phyloP scores from a whole-genome alignment of 1,140 invertebrate genomes.

The Drosophila novamexicana region DNA sequence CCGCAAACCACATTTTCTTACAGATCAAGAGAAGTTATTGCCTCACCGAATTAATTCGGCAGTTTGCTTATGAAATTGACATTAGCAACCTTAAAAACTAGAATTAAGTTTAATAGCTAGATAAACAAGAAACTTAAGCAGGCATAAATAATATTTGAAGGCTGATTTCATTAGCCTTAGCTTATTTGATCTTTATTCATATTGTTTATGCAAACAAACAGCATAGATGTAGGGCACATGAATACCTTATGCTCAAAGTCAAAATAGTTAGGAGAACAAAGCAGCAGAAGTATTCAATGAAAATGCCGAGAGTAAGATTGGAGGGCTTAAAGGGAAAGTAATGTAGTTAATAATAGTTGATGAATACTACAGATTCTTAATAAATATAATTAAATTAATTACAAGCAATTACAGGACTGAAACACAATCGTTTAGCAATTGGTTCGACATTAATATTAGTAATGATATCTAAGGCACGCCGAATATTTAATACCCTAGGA shows the following conservation, averaged over 20 bases:
- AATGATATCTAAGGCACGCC: too few relatives aligned
- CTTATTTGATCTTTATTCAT: conserved; percentile 16
- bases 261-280: not conserved
- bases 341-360: too few relatives aligned
- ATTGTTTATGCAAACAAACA: not conserved
- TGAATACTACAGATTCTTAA: too few relatives aligned
- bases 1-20: too few relatives aligned
- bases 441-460: too few relatives aligned
- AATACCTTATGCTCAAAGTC: not conserved
- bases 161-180: not conserved
- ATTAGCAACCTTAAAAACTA: not conserved
- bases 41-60: not conserved
- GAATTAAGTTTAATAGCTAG: conserved; percentile 7
- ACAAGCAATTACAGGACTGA: too few relatives aligned
- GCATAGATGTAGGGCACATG: conserved; percentile 1
- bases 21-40: too few relatives aligned
- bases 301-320: not conserved
- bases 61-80: conserved; percentile 1
- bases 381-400: too few relatives aligned
- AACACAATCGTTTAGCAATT: too few relatives aligned
- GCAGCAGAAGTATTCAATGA: not conserved
- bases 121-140: conserved; percentile 3
- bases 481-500: too few relatives aligned
- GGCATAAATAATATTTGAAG: not conserved
- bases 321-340: too few relatives aligned